These are phyloP conservation scores for Daboia siamensis DNA, from an alignment of 2,113 vertebrate species.

Conservation along the genomic window DNA sequence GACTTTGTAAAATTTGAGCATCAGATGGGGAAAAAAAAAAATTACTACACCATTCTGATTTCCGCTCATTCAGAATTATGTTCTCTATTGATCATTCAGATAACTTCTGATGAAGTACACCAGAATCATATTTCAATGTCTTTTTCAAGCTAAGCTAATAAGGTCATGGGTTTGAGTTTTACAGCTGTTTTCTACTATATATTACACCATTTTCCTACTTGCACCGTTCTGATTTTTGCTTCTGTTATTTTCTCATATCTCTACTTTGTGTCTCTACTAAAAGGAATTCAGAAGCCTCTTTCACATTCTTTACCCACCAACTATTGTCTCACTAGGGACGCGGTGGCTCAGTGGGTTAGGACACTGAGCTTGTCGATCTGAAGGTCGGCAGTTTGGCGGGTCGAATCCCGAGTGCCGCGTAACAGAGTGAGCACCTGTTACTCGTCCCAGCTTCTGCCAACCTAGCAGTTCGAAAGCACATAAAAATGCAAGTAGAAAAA, in stretches of 20 bases:
- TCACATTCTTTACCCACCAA: background rate
- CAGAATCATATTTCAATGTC: background rate
- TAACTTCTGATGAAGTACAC: background rate
- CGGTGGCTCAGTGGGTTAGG: too few relatives aligned
- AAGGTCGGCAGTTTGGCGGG: too few relatives aligned
- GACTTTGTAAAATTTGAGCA: background rate
- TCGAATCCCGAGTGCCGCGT: too few relatives aligned
- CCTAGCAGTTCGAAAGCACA: too few relatives aligned
- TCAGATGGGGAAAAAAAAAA: background rate
- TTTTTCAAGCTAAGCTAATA: background rate
- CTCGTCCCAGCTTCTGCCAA: too few relatives aligned
- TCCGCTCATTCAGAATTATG: background rate
- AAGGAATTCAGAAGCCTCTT: background rate
- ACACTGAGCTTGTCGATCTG: too few relatives aligned
- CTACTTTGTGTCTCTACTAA: background rate
- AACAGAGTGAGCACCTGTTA: too few relatives aligned
- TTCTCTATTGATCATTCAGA: background rate
- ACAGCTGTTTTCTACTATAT: background rate
- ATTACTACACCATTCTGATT: background rate
- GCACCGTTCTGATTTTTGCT: too few relatives aligned
- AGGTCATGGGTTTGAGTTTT: background rate
- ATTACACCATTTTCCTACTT: background rate
- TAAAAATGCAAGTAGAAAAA: too few relatives aligned
- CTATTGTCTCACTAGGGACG: too few relatives aligned
- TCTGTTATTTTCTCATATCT: background rate